These are phyloP conservation scores for Matsumyia berberina DNA, from an alignment of 2,888 invertebrate species.

Conservation along the genomic window DNA sequence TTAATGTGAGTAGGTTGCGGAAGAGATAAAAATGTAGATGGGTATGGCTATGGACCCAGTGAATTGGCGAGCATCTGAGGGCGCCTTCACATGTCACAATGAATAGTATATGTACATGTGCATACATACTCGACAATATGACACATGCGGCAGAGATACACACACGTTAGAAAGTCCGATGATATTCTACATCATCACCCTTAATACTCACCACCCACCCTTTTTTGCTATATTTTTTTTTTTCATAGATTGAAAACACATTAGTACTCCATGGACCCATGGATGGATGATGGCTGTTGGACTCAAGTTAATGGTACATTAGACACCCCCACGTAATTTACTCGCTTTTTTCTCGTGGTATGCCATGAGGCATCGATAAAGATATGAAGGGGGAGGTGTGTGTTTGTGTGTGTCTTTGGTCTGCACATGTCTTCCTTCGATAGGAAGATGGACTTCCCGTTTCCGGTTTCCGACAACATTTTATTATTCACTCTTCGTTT, in stretches of 20 bases:
- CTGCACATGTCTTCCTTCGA: constrained; percentile 68
- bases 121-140: constrained; percentile 55
- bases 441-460: constrained; percentile 85
- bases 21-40: constrained; percentile 55
- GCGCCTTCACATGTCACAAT: constrained; percentile 53
- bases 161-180: constrained; percentile 43
- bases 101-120: constrained; percentile 43
- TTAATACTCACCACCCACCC: constrained; percentile 57
- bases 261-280: constrained; percentile 70
- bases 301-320: constrained; percentile 74
- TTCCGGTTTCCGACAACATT: constrained; percentile 84
- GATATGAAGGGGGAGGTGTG: constrained; percentile 67
- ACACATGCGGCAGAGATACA: constrained; percentile 56
- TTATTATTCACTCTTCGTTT: constrained; percentile 68
- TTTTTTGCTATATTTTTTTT: constrained; percentile 48
- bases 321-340: constrained; percentile 75
- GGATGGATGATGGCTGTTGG: constrained; percentile 70
- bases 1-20: constrained; percentile 58
- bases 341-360: constrained; percentile 65
- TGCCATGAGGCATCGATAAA: constrained; percentile 63
- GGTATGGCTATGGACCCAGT: constrained; percentile 40
- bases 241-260: constrained; percentile 72
- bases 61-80: constrained; percentile 56
- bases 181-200: constrained; percentile 65
- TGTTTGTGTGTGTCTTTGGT: constrained; percentile 59